phyloP scores from a whole-genome alignment of 2,888 invertebrate species.

The Saturnia pavonia region DNA sequence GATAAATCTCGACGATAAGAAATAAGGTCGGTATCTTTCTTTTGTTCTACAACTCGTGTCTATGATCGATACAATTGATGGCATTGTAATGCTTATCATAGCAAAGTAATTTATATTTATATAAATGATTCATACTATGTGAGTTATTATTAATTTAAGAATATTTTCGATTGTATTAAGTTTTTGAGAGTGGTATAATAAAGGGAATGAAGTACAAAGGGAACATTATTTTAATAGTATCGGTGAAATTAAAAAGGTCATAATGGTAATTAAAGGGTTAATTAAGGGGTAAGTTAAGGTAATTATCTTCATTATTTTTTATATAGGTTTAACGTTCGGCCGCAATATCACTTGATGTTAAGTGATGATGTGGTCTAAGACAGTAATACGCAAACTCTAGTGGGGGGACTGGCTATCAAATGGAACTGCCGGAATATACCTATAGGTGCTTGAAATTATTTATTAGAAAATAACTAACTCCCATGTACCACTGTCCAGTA shows the following conservation, averaged over 20 bases:
- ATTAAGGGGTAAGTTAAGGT: background rate
- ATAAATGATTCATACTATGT: background rate
- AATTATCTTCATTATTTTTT: no score
- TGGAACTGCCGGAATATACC: no score
- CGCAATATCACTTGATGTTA: no score
- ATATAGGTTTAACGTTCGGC: no score
- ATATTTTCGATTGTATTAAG: background rate
- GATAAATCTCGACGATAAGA: constrained; percentile 20
- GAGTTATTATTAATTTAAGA: background rate
- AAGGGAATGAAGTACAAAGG: no score
- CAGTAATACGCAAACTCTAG: no score
- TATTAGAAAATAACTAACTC: no score
- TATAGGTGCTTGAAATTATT: no score
- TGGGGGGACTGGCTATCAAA: no score
- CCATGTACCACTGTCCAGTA: no score
- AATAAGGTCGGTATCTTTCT: constrained; percentile 13
- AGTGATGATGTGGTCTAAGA: no score
- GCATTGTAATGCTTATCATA: background rate
- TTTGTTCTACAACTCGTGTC: constrained; percentile 6
- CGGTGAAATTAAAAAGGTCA: background rate
- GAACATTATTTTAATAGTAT: background rate
- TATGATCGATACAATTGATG: background rate
- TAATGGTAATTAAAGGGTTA: background rate
- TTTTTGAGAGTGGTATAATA: no score
- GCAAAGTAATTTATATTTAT: background rate